Evolutionary conservation across 1,140 invertebrate genomes (phyloP).

Genomic region (Panulirus ornatus): DNA sequence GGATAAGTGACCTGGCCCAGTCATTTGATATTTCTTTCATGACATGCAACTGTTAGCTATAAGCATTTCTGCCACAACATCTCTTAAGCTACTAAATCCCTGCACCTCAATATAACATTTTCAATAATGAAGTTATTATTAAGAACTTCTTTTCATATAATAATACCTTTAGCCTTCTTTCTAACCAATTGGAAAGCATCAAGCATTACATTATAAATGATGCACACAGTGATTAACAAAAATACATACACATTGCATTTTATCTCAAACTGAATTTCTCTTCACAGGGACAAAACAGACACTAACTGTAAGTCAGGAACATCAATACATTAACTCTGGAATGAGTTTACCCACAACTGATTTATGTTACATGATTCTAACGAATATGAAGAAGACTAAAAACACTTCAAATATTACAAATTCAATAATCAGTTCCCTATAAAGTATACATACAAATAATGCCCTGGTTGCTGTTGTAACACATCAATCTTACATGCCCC

Average conservation of each 20-base stretch:
- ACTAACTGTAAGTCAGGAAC: not conserved
- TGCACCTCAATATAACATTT: too few species aligned
- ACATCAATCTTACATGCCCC: too few species aligned
- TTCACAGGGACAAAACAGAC: not conserved
- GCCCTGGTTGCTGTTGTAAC: too few species aligned
- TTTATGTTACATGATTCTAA: not conserved
- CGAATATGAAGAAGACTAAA: too few species aligned
- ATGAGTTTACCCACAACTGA: not conserved
- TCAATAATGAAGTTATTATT: not conserved
- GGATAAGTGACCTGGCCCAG: not conserved
- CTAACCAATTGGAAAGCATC: too few species aligned
- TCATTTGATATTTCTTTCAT: not conserved
- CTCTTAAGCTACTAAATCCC: not conserved
- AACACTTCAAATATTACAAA: too few species aligned
- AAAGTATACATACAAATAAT: too few species aligned
- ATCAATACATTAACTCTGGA: not conserved
- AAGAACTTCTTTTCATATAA: not conserved
- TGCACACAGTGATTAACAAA: not conserved
- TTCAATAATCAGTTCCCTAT: too few species aligned
- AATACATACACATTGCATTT: not conserved
- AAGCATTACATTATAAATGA: not conserved
- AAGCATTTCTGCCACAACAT: not conserved
- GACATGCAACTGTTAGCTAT: slow-evolving; percentile 4
- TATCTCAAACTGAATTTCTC: not conserved
- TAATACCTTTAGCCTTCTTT: not conserved